Evolutionary conservation across 2,113 vertebrate genomes (phyloP), one percentile per base, ranked within the genome.

Genomic region (Rattus rattus): DNA sequence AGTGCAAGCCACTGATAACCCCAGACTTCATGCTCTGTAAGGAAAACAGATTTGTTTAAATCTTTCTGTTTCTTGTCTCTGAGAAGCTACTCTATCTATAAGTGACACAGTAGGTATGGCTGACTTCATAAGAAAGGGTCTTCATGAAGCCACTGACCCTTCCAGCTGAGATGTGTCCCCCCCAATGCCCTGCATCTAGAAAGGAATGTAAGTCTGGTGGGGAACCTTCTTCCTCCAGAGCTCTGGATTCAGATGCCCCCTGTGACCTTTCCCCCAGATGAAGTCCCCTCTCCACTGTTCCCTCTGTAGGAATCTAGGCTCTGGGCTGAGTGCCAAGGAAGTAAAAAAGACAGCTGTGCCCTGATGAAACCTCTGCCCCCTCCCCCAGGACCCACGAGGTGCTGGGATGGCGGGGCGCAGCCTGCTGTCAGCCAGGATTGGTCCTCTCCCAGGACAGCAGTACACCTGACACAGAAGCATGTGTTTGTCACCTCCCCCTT

Each of bases 281-380:
- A 54, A 59, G 36, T 22, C 36, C 67, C 14, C 19, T 26, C n/a
- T 59, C 5, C 73, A 28, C 36, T 72, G 52, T 39, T 73, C 69
- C 69, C 87, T 88, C 69, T 73, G 87, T 26, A 73, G 69, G 52
- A 73, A 73, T 59, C 87, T 73, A 39, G 87, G 69, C 87, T 43
- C 87, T 59, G 69, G 86, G 87, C 87, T 59, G 24, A 56, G 36
- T 88, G 87, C 87, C 87, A 88, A 73, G 24, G 69, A 88, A 73
- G 52, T 88, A 9, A 88, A 88, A 88, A 88, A 88, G 87, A 59
- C 87, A 88, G 52, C 24, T 43, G 72, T 16, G 19, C 69, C 49
- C 87, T 39, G 13, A 73, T 39, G 87, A 67, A 2, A 54, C 36
- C 49, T 28, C 86, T 73, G 11, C 24, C 69, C 36, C 67, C 52